Evolutionary conservation across 2,797 vertebrate genomes (phyloP), one percentile per base, ranked within the genome.

Genomic region (Knipowitschia caucasica): DNA sequence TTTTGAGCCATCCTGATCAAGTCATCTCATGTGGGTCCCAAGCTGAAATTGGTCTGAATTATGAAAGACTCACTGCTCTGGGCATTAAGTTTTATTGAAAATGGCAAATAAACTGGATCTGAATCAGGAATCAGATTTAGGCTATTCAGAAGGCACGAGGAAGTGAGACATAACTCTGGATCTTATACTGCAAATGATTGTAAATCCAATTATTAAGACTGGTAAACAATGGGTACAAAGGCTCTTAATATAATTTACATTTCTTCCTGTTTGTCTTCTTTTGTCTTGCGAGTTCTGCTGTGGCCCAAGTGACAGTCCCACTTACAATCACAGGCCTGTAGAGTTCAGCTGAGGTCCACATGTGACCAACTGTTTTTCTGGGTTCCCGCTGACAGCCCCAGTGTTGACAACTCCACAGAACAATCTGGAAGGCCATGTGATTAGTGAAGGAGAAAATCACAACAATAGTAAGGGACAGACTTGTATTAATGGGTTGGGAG

Each of bases 211-310:
- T n/a, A n/a, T n/a, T n/a, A n/a, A n/a, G n/a, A n/a, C n/a, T n/a
- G n/a, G n/a, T n/a, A n/a, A n/a, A n/a, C n/a, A n/a, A n/a, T n/a
- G n/a, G n/a, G n/a, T n/a, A n/a, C n/a, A n/a, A n/a, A n/a, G n/a
- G n/a, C n/a, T n/a, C n/a, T n/a, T n/a, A n/a, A n/a, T n/a, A 20
- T 33, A 20, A 20, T 20, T 20, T 2, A 4, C n/a, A 10, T 53
- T 51, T 55, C 34, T 43, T 54, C 49, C 40, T 29, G 4, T 14
- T 24, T 11, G 2, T 9, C 29, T 11, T 33, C 31, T 34, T 29
- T 62, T 73, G 79, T 64, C 82, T 85, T 68, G 77, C 77, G 78
- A 82, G 82, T 83, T 83, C 80, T n/a, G 80, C 77, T 85, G 80
- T 68, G n/a, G 75, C 76, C 71, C 53, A 66, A 84, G 79, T 84